Evolutionary conservation across 2,888 invertebrate species (phyloP), one percentile per base, ranked within the genome.

Genomic region (Oeneis ivallda): DNA sequence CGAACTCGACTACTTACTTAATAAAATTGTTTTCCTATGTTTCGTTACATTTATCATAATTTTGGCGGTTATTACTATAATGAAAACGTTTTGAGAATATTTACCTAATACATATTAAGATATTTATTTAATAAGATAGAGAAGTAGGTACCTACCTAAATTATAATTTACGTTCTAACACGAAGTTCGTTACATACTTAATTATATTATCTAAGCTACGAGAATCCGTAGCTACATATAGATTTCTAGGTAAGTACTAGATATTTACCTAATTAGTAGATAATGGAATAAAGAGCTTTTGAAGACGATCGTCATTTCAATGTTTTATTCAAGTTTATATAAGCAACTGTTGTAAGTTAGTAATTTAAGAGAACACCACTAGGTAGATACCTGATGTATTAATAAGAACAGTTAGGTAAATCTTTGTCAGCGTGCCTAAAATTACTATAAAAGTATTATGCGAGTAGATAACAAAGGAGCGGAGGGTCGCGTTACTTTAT

Each of bases 401-500:
- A 47, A 47, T 9, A 47, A 47, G 9, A 47, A 17, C 17, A 17
- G 15, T 34, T 34, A 37, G 17, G 32, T 50, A 67, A 49, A 45
- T 60, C 26, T 60, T 47, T 15, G 49, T 60, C 37, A 54, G n/a
- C 53, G 11, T n/a, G 54, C 34, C 32, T 32, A 43, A 41, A 62
- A 32, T 59, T 49, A n/a, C 41, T 39, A 56, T 19, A 19, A 39
- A 26, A 9, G 7, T 52, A n/a, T 52, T 63, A 67, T 70, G 62
- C 11, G 54, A 52, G 61, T 54, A n/a, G n/a, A n/a, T n/a, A 86
- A 81, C 82, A 81, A 79, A 81, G 81, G 80, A 81, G 81, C 84
- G 84, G 83, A 83, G 80, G 86, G 86, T 85, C 85, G 82, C 84
- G 85, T 84, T 85, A 84, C 85, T 86, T 83, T 84, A 87, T 89